Conservation (phyloP, 1,140 invertebrate species). For the Formica exsecta region DNA sequence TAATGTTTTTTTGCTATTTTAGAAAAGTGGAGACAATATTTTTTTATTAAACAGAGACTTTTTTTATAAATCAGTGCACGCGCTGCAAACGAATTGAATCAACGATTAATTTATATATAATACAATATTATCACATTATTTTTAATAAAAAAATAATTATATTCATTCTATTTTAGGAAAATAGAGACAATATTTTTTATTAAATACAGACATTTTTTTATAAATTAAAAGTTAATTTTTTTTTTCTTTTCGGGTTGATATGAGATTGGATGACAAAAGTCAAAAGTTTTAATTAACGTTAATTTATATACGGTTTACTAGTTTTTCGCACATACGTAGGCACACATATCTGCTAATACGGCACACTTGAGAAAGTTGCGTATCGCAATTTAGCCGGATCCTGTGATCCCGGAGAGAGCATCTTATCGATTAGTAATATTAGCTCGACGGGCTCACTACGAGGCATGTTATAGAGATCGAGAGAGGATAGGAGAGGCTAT, state of each 20-base stretch:
- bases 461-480: not conserved
- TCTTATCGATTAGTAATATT: constrained; percentile 65
- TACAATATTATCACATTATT: not conserved
- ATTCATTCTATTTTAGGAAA: no score
- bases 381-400: constrained; percentile 32
- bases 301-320: not conserved
- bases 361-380: constrained; percentile 21
- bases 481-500: not conserved
- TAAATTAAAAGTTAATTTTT: not conserved
- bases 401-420: constrained; percentile 46
- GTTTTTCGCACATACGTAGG: not conserved
- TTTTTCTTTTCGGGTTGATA: not conserved
- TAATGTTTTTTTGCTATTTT: not conserved
- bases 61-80: not conserved
- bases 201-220: not conserved
- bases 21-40: not conserved
- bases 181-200: not conserved
- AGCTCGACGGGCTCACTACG: constrained; percentile 16
- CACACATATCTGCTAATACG: constrained; percentile 16
- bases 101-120: not conserved
- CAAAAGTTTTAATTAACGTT: not conserved
- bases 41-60: not conserved
- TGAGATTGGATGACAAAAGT: no score
- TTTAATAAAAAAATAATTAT: not conserved
- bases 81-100: not conserved